Evolutionary conservation across 2,797 vertebrate genomes (phyloP).

Genomic region (Xiphorhynchus erythropygius): DNA sequence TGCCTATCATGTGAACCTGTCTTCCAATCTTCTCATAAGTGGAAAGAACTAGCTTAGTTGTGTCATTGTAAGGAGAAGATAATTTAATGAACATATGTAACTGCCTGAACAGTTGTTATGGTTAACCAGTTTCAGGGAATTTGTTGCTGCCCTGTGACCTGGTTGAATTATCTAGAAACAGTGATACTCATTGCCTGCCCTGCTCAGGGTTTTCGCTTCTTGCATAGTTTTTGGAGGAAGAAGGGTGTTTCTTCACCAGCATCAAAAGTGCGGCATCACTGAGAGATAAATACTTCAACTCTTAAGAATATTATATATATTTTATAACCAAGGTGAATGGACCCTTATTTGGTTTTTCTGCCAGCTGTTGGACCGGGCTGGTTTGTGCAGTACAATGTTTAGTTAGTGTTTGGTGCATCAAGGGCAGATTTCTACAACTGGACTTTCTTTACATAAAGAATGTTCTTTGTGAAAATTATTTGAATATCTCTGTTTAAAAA

Average conservation of each 20-base stretch:
- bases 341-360: neutral
- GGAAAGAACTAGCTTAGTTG: neutral
- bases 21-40: neutral
- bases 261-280: fast-evolving
- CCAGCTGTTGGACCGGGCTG: neutral
- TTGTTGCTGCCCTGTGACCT: neutral
- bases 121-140: neutral
- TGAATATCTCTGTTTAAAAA: neutral
- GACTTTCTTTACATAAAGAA: neutral
- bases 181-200: neutral
- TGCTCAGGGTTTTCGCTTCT: neutral
- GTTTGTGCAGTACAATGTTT: neutral
- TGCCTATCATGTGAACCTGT: neutral
- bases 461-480: neutral
- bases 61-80: neutral
- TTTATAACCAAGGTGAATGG: neutral
- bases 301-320: neutral
- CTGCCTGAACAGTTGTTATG: neutral
- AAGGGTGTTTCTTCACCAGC: neutral
- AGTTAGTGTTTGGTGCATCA: neutral
- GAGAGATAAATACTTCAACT: neutral
- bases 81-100: neutral
- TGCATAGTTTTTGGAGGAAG: neutral
- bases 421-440: neutral
- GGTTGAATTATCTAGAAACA: neutral